Evolutionary conservation across 1,140 invertebrate genomes (phyloP).

Genomic region (Drosophila suzukii): DNA sequence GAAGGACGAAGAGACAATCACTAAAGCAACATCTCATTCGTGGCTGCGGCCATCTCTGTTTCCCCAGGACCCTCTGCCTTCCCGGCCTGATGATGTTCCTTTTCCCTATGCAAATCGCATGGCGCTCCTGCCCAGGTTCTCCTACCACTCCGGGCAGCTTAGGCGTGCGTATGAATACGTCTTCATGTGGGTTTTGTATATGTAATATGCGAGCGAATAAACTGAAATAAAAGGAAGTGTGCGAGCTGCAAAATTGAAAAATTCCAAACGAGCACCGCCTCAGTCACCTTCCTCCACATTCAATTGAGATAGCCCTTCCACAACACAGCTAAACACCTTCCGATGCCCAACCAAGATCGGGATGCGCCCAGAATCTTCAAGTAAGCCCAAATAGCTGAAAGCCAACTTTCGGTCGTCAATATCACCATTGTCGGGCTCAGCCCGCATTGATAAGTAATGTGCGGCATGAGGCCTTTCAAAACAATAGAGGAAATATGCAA

Average conservation of each 20-base stretch:
- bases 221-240: conserved; percentile 44
- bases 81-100: conserved; percentile 51
- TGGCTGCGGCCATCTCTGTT: conserved; percentile 20
- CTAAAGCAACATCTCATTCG: conserved; percentile 72
- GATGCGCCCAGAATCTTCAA: conserved; percentile 50
- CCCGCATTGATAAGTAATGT: conserved; percentile 48
- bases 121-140: conserved; percentile 43
- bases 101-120: conserved; percentile 75
- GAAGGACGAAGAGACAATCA: conserved; percentile 69
- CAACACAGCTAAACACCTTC: neutral
- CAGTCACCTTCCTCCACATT: conserved; percentile 4
- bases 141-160: conserved; percentile 33
- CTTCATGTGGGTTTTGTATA: conserved; percentile 36
- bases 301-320: conserved; percentile 11
- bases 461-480: conserved; percentile 59
- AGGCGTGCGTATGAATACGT: conserved; percentile 74
- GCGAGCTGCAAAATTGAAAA: conserved; percentile 62
- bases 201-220: conserved; percentile 37
- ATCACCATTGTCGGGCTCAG: conserved; percentile 24
- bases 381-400: conserved; percentile 12
- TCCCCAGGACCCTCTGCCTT: neutral
- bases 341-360: conserved; percentile 10
- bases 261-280: conserved; percentile 46
- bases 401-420: conserved; percentile 7
- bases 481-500: conserved; percentile 73